Conservation (phyloP, 2,113 vertebrate genomes). For the Kobus ellipsiprymnus region DNA sequence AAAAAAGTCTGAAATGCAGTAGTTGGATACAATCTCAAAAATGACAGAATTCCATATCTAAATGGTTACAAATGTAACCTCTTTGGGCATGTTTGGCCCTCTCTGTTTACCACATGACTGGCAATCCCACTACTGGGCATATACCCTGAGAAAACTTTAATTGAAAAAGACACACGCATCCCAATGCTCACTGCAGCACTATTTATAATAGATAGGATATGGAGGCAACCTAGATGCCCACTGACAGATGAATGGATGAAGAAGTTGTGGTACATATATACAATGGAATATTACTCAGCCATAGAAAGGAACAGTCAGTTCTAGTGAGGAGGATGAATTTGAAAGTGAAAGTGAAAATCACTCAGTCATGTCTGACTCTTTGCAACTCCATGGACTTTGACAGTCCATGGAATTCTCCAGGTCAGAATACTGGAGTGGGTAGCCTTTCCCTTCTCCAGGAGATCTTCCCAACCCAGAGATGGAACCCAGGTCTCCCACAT, state of each 20-base stretch:
- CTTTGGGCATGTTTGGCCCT: not conserved
- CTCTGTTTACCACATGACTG: not conserved
- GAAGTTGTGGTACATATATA: not conserved
- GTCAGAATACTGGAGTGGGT: not conserved
- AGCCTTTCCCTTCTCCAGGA: not conserved
- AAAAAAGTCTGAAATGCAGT: not conserved
- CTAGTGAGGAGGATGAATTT: not conserved
- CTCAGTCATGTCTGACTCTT: not conserved
- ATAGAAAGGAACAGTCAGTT: not conserved
- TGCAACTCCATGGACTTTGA: not conserved
- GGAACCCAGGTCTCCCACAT: not conserved
- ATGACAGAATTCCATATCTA: not conserved
- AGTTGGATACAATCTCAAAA: not conserved
- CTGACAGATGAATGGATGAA: not conserved
- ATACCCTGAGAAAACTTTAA: not conserved
- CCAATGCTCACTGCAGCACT: not conserved
- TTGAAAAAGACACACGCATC: not conserved
- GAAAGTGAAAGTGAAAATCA: not conserved
- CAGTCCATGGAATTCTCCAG: not conserved
- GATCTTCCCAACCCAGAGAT: not conserved
- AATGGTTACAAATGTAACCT: not conserved
- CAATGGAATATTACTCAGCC: not conserved
- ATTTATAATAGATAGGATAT: not conserved
- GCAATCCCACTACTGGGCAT: not conserved
- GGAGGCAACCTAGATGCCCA: not conserved